These are phyloP conservation scores for Ips nitidus DNA, from an alignment of 1,140 invertebrate species.

Conservation along the genomic window DNA sequence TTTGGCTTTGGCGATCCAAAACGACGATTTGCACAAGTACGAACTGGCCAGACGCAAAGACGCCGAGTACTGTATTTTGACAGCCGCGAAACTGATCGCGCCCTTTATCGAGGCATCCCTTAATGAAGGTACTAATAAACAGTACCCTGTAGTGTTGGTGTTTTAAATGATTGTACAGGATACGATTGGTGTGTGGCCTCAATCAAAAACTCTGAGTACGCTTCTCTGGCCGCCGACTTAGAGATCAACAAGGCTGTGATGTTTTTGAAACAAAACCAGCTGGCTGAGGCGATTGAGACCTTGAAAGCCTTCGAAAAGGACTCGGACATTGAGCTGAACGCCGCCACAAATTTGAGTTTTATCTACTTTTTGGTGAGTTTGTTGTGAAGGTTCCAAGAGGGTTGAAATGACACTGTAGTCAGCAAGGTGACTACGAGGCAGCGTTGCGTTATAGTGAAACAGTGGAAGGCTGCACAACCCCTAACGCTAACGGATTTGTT, in stretches of 20 bases:
- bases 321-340: constrained; percentile 79
- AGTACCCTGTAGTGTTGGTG: constrained; percentile 43
- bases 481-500: constrained; percentile 70
- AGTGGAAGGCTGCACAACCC: constrained; percentile 62
- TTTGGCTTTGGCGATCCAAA: constrained; percentile 76
- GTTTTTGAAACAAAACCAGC: constrained; percentile 82
- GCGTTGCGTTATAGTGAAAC: constrained; percentile 80
- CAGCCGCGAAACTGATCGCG: constrained; percentile 89
- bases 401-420: constrained; percentile 17
- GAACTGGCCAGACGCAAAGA: constrained; percentile 74
- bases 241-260: constrained; percentile 94
- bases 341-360: constrained; percentile 89
- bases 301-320: constrained; percentile 87
- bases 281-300: constrained; percentile 80
- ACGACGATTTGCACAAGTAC: constrained; percentile 75
- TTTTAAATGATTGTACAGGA: constrained; percentile 52
- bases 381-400: neutral
- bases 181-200: constrained; percentile 75
- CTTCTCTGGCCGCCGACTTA: constrained; percentile 79
- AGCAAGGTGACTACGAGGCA: constrained; percentile 83
- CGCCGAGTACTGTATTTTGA: constrained; percentile 84
- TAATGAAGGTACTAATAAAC: constrained; percentile 60
- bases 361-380: constrained; percentile 78
- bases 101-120: constrained; percentile 81
- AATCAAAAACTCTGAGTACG: constrained; percentile 78